phyloP scores from a whole-genome alignment of 2,113 vertebrate species.

The Gnathochromis pfefferi region DNA sequence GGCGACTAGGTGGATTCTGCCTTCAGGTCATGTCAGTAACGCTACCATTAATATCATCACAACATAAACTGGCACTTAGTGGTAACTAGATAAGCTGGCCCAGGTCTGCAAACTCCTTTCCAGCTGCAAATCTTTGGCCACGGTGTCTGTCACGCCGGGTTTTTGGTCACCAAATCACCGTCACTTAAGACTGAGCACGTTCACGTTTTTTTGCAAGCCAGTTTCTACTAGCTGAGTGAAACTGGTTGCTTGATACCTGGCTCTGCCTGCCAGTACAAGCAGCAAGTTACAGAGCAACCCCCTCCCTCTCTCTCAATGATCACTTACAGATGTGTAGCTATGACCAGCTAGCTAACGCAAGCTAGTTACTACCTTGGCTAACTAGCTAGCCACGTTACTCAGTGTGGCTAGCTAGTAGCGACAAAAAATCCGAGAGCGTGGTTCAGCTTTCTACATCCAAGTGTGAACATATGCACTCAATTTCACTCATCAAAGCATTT shows the following conservation, averaged over 20 bases:
- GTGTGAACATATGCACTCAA: background rate
- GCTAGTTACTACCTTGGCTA: constrained; percentile 41
- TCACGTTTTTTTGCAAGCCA: background rate
- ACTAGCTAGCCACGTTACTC: constrained; percentile 64
- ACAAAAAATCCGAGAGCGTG: background rate
- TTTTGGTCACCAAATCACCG: constrained; percentile 63
- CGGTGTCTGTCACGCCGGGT: constrained; percentile 70
- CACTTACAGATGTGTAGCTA: constrained; percentile 72
- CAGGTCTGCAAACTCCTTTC: constrained; percentile 59
- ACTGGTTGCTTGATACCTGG: constrained; percentile 19
- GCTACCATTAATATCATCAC: constrained; percentile 5
- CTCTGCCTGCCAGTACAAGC: constrained; percentile 16
- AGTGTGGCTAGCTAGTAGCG: constrained; percentile 53
- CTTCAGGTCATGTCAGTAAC: constrained; percentile 51
- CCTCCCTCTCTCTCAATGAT: constrained; percentile 51
- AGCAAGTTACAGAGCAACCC: constrained; percentile 27
- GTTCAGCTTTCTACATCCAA: background rate
- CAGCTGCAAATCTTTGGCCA: constrained; percentile 49
- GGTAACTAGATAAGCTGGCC: constrained; percentile 21
- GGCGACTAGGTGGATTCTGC: constrained; percentile 48
- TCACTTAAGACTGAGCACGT: constrained; percentile 9
- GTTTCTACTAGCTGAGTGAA: background rate
- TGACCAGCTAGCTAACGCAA: constrained; percentile 40
- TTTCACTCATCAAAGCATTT: background rate
- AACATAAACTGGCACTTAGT: background rate